Evolutionary conservation across 1,140 invertebrate genomes (phyloP).

Genomic region (Papilio aristodemus): DNA sequence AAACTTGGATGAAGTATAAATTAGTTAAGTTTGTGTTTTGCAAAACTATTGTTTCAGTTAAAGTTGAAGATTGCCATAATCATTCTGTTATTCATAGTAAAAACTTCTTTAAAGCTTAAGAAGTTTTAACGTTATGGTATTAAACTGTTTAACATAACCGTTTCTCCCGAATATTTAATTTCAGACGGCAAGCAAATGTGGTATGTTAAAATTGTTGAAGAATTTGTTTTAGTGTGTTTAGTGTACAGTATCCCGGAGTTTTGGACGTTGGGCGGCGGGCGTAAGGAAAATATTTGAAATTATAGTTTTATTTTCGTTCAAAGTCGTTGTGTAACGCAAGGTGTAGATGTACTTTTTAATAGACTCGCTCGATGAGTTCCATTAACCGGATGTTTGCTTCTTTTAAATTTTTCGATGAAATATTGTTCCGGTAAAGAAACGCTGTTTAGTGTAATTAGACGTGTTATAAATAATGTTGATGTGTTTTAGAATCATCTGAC

Average conservation of each 20-base stretch:
- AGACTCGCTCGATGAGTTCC: constrained; percentile 20
- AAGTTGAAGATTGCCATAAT: neutral
- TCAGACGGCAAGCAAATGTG: neutral
- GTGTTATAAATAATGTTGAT: constrained; percentile 19
- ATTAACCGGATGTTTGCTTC: constrained; percentile 29
- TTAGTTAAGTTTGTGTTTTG: neutral
- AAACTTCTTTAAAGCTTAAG: neutral
- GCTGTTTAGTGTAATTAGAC: constrained; percentile 27
- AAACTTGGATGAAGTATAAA: neutral
- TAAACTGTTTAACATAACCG: neutral
- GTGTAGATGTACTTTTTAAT: constrained; percentile 31
- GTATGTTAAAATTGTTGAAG: constrained; percentile 17
- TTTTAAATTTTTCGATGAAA: constrained; percentile 24
- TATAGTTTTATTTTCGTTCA: constrained; percentile 32
- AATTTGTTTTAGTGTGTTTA: constrained; percentile 35
- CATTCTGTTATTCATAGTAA: neutral
- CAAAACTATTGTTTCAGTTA: neutral
- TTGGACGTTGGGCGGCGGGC: constrained; percentile 1
- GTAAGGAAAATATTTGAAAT: constrained; percentile 32
- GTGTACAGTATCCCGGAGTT: constrained; percentile 18
- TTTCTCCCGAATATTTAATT: constrained; percentile 22
- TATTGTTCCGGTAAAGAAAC: constrained; percentile 28
- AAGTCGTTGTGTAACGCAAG: constrained; percentile 29
- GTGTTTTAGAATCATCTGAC: constrained; percentile 4
- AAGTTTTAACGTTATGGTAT: neutral